Evolutionary conservation across 1,140 invertebrate genomes (phyloP).

Genomic region (Aphaenogaster rudis): DNA sequence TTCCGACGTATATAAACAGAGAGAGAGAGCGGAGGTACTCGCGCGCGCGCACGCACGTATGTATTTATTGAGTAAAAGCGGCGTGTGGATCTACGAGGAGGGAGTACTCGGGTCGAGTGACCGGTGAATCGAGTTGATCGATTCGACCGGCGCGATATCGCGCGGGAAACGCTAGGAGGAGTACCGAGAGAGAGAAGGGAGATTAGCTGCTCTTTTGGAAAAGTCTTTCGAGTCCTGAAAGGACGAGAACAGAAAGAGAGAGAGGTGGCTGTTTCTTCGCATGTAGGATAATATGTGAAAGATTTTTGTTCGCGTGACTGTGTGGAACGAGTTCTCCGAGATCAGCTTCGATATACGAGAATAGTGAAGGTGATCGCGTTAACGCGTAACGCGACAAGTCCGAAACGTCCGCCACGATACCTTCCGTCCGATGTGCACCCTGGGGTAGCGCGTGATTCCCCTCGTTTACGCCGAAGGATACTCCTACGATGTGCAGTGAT

Average conservation of each 20-base stretch:
- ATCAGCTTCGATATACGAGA: neutral
- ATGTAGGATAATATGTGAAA: neutral
- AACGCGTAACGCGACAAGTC: constrained; percentile 11
- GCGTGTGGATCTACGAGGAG: neutral
- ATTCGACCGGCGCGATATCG: neutral
- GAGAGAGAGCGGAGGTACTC: neutral
- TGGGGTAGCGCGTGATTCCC: constrained; percentile 39
- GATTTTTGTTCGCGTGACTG: neutral
- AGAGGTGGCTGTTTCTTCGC: neutral
- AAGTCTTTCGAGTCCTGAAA: neutral
- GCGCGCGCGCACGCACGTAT: neutral
- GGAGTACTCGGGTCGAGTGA: neutral
- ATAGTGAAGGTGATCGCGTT: constrained; percentile 32
- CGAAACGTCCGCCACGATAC: constrained; percentile 17
- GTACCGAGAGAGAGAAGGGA: too few relatives aligned
- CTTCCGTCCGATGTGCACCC: constrained; percentile 63
- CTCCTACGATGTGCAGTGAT: constrained; percentile 46
- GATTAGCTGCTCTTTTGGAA: neutral
- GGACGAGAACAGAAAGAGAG: constrained; percentile 15
- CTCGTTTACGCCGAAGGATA: neutral
- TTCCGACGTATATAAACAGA: constrained; percentile 41
- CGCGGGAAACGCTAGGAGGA: neutral
- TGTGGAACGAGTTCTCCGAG: neutral
- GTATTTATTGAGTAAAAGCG: neutral
- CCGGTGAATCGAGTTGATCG: neutral